phyloP scores from a whole-genome alignment of 2,888 invertebrate species.

The Aquatica leii region DNA sequence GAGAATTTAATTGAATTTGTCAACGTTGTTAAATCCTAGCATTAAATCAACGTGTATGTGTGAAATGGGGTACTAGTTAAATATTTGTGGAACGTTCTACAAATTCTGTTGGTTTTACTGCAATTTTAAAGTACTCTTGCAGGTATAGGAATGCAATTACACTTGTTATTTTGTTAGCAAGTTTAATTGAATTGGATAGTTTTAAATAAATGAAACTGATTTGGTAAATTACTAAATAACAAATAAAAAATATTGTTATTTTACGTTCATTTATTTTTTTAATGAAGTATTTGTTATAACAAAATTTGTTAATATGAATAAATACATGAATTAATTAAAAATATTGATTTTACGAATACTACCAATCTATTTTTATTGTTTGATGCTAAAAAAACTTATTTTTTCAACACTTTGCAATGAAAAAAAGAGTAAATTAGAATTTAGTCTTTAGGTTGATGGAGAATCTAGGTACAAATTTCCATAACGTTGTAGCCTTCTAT shows the following conservation, averaged over 20 bases:
- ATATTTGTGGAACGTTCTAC: conserved; percentile 49
- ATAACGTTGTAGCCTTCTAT: too few species aligned
- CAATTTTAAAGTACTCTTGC: conserved; percentile 33
- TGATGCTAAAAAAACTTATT: too few species aligned
- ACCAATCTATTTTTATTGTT: too few species aligned
- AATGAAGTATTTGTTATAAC: not conserved
- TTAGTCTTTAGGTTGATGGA: too few species aligned
- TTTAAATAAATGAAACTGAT: conserved; percentile 20
- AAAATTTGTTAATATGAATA: not conserved
- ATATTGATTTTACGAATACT: too few species aligned
- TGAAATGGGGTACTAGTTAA: conserved; percentile 35
- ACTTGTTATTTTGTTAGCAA: conserved; percentile 42
- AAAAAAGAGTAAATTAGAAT: too few species aligned
- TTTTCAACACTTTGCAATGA: too few species aligned
- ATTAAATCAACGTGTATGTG: conserved; percentile 27
- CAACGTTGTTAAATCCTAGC: not conserved
- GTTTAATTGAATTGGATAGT: conserved; percentile 34
- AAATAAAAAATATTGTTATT: not conserved
- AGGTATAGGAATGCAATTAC: conserved; percentile 45
- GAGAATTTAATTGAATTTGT: conserved; percentile 11
- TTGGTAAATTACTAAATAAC: too few species aligned
- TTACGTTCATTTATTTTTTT: not conserved
- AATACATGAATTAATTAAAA: not conserved
- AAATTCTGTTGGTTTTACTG: conserved; percentile 41
- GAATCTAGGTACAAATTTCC: too few species aligned